These are phyloP conservation scores for Drosophila robusta DNA, from an alignment of 2,888 invertebrate species.

Conservation along the genomic window DNA sequence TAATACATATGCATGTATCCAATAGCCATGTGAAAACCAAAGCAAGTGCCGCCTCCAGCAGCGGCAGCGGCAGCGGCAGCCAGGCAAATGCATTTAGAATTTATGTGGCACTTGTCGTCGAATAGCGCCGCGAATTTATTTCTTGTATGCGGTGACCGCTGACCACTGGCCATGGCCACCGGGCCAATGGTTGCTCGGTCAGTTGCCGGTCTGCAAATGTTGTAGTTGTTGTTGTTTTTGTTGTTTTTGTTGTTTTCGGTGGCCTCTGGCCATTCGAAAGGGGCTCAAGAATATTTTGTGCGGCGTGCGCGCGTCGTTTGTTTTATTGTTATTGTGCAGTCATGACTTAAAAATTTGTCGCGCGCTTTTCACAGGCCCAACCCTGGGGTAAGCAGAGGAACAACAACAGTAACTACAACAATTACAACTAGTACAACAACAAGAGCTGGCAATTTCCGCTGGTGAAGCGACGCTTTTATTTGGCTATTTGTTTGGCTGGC, in stretches of 20 bases:
- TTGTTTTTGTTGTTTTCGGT: conserved; percentile 10
- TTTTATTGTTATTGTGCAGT: conserved; percentile 81
- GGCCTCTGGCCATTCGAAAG: conserved; percentile 36
- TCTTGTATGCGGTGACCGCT: conserved; percentile 73
- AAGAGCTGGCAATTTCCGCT: conserved; percentile 62
- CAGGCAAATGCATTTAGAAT: conserved; percentile 77
- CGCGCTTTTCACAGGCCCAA: conserved; percentile 44
- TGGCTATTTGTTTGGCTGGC: conserved; percentile 71
- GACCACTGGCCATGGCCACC: conserved; percentile 60
- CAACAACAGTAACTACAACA: conserved; percentile 22
- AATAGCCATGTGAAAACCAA: background rate
- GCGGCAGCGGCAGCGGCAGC: conserved; percentile 4
- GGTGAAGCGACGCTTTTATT: conserved; percentile 65
- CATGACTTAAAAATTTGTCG: conserved; percentile 81
- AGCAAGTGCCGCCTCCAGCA: conserved; percentile 32
- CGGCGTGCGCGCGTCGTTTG: conserved; percentile 59
- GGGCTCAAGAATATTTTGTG: conserved; percentile 77
- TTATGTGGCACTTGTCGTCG: conserved; percentile 79
- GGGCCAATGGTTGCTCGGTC: conserved; percentile 32
- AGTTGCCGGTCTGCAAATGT: conserved; percentile 19
- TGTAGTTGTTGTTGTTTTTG: conserved; percentile 1
- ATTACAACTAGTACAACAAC: conserved; percentile 25
- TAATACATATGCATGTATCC: background rate
- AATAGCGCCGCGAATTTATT: conserved; percentile 80
- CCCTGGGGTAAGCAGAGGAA: conserved; percentile 24